Percentiles rank a stretch among this genome's conserved stretches.
Conservation (phyloP, 2,113 vertebrate species). For the Psephotus haematonotus region DNA sequence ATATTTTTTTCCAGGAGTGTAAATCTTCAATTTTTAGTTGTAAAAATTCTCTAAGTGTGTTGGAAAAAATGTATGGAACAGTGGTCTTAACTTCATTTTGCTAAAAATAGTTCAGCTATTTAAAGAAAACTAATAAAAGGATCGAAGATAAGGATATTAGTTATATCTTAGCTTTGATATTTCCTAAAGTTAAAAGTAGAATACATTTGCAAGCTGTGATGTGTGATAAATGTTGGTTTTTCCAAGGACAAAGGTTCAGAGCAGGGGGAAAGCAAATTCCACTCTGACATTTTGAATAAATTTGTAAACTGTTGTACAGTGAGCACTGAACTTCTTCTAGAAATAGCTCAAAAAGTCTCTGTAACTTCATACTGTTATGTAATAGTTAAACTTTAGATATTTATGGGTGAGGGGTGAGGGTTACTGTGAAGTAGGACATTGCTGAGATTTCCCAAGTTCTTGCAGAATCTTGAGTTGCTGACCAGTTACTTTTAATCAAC, state of each 20-base stretch:
- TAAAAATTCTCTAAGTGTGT: not conserved
- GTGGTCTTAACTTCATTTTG: not conserved
- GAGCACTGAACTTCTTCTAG: not conserved
- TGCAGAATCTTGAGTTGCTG: not conserved
- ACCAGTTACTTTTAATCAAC: not conserved
- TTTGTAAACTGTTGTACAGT: not conserved
- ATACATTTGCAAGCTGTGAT: not conserved
- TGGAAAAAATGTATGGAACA: fast-evolving
- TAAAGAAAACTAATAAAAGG: not conserved
- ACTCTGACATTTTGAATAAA: not conserved
- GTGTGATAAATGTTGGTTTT: not conserved
- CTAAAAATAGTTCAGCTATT: not conserved
- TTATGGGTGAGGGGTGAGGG: not conserved
- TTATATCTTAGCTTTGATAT: not conserved
- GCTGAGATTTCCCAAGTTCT: not conserved
- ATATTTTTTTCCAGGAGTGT: not conserved
- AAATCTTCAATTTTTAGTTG: not conserved
- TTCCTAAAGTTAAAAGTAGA: not conserved
- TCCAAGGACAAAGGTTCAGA: not conserved
- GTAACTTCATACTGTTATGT: not conserved
- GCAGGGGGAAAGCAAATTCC: not conserved
- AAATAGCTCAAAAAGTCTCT: not conserved
- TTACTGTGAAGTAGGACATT: not conserved
- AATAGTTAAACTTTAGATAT: not conserved
- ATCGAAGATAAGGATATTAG: not conserved